These are phyloP conservation scores for Morus bassanus DNA, from an alignment of 2,797 vertebrate species.

Conservation along the genomic window DNA sequence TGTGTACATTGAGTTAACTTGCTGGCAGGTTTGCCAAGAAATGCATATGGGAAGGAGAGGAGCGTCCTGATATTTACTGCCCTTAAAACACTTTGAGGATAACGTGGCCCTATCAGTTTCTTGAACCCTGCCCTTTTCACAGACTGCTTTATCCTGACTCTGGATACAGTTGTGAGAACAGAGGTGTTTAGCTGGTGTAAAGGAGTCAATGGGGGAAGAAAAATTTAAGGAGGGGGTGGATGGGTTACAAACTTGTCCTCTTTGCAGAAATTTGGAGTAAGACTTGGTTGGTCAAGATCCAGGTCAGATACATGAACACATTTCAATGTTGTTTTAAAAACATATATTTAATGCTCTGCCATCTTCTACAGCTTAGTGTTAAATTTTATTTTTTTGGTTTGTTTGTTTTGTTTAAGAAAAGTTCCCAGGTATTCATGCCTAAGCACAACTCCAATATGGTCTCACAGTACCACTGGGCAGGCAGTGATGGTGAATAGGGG, in stretches of 20 bases:
- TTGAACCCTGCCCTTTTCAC: not conserved
- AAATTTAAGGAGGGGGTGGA: not conserved
- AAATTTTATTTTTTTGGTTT: too few species aligned
- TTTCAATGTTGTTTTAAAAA: not conserved
- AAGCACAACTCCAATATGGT: fast-evolving
- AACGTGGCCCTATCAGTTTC: not conserved
- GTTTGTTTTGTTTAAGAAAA: not conserved
- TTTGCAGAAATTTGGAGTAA: not conserved
- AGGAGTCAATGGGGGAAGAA: not conserved
- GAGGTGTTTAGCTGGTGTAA: not conserved
- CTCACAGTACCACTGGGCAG: not conserved
- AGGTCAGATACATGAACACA: not conserved
- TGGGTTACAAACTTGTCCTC: not conserved
- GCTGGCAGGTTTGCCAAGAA: not conserved
- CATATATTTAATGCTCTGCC: not conserved
- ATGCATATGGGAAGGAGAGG: not conserved
- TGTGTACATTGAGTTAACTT: not conserved
- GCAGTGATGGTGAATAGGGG: fast-evolving
- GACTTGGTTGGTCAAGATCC: not conserved
- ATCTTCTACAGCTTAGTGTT: not conserved
- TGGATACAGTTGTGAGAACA: not conserved
- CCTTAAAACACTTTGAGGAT: not conserved
- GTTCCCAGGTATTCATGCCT: not conserved
- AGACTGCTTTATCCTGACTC: not conserved
- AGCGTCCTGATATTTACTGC: not conserved